Evolutionary conservation across 2,113 vertebrate species (phyloP), one percentile per base, ranked within the genome.

Genomic region (Peromyscus maniculatus): DNA sequence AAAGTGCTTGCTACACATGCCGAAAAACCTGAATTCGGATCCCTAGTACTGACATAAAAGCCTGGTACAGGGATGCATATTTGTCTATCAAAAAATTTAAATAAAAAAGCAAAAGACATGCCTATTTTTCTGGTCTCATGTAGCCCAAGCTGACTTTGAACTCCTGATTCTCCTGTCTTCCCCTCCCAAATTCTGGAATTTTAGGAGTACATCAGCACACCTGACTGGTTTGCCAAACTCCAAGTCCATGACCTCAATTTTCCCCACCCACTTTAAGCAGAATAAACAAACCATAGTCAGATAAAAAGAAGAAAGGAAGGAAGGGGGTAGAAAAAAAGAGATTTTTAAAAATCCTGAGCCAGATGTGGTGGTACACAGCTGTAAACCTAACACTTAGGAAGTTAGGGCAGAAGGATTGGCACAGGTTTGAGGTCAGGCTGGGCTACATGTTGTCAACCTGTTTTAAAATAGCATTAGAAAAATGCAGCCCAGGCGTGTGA

Each of bases 251-350:
- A 82, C 52, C 66, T 95, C 43, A 52, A n/a, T 91, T 77, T 91
- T 67, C 59, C 79, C 64, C 55, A 94, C 52, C n/a, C 22, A 57
- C 75, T 94, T 79, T 75, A 96, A 36, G 49, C 28, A 97, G 55
- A 96, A 71, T 93, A 79, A 69, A 72, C 9, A n/a, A 59, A 57
- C 66, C 46, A 74, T 15, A 64, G 55, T 71, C 28, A 91, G 57
- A 55, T 87, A 49, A 39, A 67, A 71, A 26, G 33, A 49, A 69
- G 33, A 55, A 57, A n/a, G 31, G 19, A 52, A 49, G 2, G 52
- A 17, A 8, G 31, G 1, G 22, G 12, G 57, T 91, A 24, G 26
- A 24, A 69, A 52, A 91, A 55, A 13, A 71, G 7, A 9, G 33
- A 13, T 79, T 91, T 78, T 49, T 19, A 28, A 90, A 91, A 90